Evolutionary conservation across 2,797 vertebrate species (phyloP).

Genomic region (Fundulus diaphanus): DNA sequence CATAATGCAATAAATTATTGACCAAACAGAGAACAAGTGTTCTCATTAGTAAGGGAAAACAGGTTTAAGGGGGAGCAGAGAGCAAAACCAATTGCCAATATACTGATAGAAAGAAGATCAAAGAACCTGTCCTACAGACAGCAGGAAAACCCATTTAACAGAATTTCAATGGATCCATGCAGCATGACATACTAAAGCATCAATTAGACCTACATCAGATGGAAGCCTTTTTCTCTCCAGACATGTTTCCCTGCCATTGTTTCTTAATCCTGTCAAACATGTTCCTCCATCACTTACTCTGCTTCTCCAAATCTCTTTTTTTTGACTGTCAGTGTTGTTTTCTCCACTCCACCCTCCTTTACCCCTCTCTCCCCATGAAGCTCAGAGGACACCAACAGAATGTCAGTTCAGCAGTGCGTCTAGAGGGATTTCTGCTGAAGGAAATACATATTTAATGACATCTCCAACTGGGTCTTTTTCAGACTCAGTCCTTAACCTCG

Average conservation of each 20-base stretch:
- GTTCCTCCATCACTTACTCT: slow-evolving; percentile 18
- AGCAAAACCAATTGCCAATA: neutral
- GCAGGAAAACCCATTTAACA: neutral
- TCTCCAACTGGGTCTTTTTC: slow-evolving; percentile 62
- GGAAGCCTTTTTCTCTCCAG: neutral
- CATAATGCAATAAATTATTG: neutral
- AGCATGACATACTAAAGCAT: neutral
- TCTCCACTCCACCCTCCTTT: slow-evolving; percentile 12
- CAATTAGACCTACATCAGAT: neutral
- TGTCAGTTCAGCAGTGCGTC: slow-evolving; percentile 65
- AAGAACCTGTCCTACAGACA: neutral
- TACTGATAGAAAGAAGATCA: neutral
- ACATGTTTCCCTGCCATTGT: slow-evolving; percentile 19
- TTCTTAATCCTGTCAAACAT: slow-evolving; percentile 40
- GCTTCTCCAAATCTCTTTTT: slow-evolving; percentile 2
- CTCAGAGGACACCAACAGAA: slow-evolving; percentile 60
- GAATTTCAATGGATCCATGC: neutral
- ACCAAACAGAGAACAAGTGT: neutral
- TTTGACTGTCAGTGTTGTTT: slow-evolving; percentile 31
- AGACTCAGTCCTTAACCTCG: slow-evolving; percentile 49
- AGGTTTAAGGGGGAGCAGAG: neutral
- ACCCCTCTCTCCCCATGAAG: slow-evolving; percentile 24
- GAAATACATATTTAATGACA: slow-evolving; percentile 78
- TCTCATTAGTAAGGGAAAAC: neutral
- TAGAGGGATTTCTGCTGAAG: slow-evolving; percentile 67